phyloP scores from a whole-genome alignment of 2,113 vertebrate genomes.

The Leptobrachium ailaonicum region DNA sequence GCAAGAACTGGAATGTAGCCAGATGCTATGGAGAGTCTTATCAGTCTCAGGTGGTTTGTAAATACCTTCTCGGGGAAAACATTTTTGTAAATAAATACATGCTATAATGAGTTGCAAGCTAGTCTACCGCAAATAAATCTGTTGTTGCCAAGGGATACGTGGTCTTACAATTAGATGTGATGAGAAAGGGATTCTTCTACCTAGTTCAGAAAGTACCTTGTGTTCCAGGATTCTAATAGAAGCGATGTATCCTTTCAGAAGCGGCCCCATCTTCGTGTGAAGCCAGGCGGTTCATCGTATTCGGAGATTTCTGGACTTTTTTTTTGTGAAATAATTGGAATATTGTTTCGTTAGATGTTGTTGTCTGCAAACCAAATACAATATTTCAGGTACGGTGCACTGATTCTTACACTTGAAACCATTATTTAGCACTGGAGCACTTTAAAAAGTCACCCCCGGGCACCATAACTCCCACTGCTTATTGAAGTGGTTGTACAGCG shows the following conservation, averaged over 20 bases:
- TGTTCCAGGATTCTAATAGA: conserved; percentile 37
- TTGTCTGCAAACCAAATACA: not conserved
- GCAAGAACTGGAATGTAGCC: not conserved
- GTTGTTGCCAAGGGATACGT: not conserved
- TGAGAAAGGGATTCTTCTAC: not conserved
- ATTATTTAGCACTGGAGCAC: too few relatives aligned
- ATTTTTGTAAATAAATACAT: not conserved
- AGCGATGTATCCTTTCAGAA: conserved; percentile 1
- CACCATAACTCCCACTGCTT: too few relatives aligned
- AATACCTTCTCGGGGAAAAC: not conserved
- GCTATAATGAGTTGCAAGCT: not conserved
- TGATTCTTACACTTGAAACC: not conserved
- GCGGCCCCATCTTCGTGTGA: conserved; percentile 15
- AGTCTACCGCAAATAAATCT: not conserved
- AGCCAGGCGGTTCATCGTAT: conserved; percentile 27
- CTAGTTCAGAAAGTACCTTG: conserved; percentile 42
- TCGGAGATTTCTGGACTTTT: not conserved
- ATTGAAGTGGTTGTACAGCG: too few relatives aligned
- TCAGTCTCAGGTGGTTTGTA: not conserved
- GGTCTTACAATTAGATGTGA: not conserved
- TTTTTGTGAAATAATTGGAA: not conserved
- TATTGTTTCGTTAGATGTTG: not conserved
- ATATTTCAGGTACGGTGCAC: not conserved
- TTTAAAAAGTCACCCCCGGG: too few relatives aligned
- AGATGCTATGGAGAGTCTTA: not conserved